Conservation (phyloP, 2,888 invertebrate species). For the Noctua janthina region DNA sequence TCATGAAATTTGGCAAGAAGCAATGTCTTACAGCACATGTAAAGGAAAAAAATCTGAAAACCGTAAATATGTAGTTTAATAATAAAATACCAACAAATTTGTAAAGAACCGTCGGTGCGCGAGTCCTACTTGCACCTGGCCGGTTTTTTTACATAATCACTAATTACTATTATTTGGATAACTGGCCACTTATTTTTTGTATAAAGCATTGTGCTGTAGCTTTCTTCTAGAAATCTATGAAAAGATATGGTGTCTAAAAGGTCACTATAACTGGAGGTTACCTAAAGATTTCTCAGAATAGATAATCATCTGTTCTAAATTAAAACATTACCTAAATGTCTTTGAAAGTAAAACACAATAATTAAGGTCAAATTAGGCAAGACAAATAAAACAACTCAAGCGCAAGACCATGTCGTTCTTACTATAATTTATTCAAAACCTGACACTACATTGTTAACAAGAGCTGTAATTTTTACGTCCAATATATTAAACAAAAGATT, state of each 20-base stretch:
- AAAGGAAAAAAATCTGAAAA: no score
- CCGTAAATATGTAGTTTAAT: no score
- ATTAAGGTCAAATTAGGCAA: slow-evolving; percentile 61
- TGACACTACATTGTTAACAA: slow-evolving; percentile 55
- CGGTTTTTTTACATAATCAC: no score
- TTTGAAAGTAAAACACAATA: slow-evolving; percentile 43
- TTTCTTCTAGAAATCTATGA: neutral
- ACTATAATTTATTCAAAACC: slow-evolving; percentile 55
- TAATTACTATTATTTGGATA: no score
- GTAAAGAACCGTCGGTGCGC: no score
- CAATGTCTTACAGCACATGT: no score
- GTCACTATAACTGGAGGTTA: neutral
- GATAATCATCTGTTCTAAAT: slow-evolving; percentile 53
- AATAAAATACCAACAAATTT: no score
- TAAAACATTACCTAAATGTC: slow-evolving; percentile 44
- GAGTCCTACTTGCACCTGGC: no score
- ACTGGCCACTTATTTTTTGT: rapidly evolving
- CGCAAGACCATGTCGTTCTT: slow-evolving; percentile 29
- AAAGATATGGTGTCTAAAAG: slow-evolving; percentile 4
- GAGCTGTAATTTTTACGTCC: slow-evolving; percentile 61
- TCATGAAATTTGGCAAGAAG: no score
- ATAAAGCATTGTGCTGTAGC: no score
- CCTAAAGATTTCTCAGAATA: slow-evolving; percentile 6
- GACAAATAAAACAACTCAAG: slow-evolving; percentile 34
- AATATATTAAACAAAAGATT: slow-evolving; percentile 63